Evolutionary conservation across 2,113 vertebrate species (phyloP).

Genomic region (Actenoides lindsayi): DNA sequence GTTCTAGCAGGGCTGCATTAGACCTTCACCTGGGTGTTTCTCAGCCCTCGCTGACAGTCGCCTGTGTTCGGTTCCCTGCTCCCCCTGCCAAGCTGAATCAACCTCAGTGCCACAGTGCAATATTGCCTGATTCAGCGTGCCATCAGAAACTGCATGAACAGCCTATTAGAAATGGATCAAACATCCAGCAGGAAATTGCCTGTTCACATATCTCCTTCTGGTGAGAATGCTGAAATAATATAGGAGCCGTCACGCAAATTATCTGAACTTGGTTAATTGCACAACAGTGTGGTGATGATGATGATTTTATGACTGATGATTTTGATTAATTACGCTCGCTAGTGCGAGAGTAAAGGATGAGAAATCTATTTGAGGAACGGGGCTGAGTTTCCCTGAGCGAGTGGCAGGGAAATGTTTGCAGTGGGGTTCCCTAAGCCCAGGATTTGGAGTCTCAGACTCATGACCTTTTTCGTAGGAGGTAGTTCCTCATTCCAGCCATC

Average conservation of each 20-base stretch:
- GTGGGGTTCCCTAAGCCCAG: not conserved
- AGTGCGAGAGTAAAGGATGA: not conserved
- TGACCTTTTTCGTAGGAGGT: not conserved
- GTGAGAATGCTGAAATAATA: constrained; percentile 17
- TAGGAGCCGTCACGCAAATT: constrained; percentile 10
- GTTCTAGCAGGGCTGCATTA: not conserved
- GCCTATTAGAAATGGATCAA: constrained; percentile 40
- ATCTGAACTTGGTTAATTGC: constrained; percentile 35
- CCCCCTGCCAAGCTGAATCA: not conserved
- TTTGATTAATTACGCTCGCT: not conserved
- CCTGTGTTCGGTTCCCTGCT: not conserved
- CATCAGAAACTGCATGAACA: constrained; percentile 39
- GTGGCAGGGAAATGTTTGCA: not conserved
- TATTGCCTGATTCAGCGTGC: constrained; percentile 39
- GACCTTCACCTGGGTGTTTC: not conserved
- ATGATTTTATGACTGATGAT: constrained; percentile 12
- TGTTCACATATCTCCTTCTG: not conserved
- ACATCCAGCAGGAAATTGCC: constrained; percentile 8
- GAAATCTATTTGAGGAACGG: not conserved
- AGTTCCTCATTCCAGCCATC: not conserved
- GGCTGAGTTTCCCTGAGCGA: not conserved
- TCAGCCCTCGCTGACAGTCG: not conserved
- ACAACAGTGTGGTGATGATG: not conserved
- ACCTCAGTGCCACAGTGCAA: constrained; percentile 22
- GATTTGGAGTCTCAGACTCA: not conserved